A percentile compares a stretch with the other conserved stretches of the same genome.
These are phyloP conservation scores for Cryptocephalus moraei DNA, from an alignment of 2,888 invertebrate genomes.

Conservation along the genomic window DNA sequence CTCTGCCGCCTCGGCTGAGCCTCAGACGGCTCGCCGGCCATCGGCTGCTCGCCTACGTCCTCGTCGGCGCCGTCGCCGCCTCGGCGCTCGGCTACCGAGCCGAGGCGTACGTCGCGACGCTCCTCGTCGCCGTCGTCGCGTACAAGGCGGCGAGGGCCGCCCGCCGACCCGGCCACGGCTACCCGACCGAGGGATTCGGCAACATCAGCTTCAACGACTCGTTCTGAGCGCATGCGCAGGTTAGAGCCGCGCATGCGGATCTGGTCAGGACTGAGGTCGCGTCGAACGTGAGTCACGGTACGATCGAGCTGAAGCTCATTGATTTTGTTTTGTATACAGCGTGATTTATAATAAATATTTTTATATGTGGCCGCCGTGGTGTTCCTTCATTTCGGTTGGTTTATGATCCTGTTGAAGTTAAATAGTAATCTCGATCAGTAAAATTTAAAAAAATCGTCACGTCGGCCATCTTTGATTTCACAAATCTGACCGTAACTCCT, in stretches of 20 bases:
- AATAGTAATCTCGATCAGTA: too few species aligned
- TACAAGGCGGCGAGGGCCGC: conserved; percentile 44
- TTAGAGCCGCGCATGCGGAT: not conserved
- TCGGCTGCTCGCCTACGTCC: conserved; percentile 45
- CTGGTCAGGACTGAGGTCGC: too few species aligned
- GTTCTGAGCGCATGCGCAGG: conserved; percentile 21
- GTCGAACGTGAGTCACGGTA: too few species aligned
- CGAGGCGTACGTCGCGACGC: conserved; percentile 40
- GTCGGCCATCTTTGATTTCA: too few species aligned
- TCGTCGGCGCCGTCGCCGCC: conserved; percentile 42
- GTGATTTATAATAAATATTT: too few species aligned
- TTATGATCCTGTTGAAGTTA: too few species aligned
- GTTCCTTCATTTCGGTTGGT: too few species aligned
- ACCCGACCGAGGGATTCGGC: conserved; percentile 28
- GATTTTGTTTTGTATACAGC: too few species aligned
- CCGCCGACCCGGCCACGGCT: conserved; percentile 21
- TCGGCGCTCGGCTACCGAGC: conserved; percentile 45
- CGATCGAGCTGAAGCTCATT: too few species aligned
- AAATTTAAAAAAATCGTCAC: too few species aligned
- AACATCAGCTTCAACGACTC: conserved; percentile 32
- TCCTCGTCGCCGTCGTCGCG: conserved; percentile 40
- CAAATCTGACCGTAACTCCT: too few species aligned
- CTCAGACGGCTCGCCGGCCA: conserved; percentile 58
- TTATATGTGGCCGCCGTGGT: too few species aligned
- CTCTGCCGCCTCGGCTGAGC: conserved; percentile 57